Evolutionary conservation across 1,140 invertebrate genomes (phyloP).

Genomic region (Zelostemma sp.): DNA sequence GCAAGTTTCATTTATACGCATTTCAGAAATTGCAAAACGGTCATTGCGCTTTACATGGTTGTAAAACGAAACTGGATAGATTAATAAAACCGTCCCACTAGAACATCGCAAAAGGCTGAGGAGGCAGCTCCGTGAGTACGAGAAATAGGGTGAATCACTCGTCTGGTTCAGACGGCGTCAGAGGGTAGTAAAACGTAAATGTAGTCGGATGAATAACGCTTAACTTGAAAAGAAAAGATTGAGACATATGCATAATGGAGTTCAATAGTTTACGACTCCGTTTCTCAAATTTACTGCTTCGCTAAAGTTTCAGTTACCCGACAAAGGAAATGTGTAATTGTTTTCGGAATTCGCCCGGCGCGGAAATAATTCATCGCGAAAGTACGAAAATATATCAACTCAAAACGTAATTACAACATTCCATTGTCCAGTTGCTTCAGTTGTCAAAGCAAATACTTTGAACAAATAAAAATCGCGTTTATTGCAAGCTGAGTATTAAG

Average conservation of each 20-base stretch:
- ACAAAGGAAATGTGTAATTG: too few species aligned
- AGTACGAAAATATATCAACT: too few species aligned
- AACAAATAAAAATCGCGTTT: too few species aligned
- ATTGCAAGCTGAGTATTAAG: too few species aligned
- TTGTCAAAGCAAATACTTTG: too few species aligned
- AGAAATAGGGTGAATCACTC: slow-evolving; percentile 42
- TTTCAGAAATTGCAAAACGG: slow-evolving; percentile 27
- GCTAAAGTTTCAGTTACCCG: background rate
- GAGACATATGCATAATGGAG: slow-evolving; percentile 23
- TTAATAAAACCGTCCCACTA: slow-evolving; percentile 33
- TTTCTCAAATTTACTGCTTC: background rate
- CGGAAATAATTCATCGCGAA: too few species aligned
- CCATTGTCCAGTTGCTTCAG: too few species aligned
- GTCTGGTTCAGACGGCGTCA: slow-evolving; percentile 34
- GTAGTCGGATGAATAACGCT: slow-evolving; percentile 31
- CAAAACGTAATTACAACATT: too few species aligned
- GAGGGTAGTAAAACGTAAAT: slow-evolving; percentile 44
- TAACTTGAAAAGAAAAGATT: slow-evolving; percentile 23
- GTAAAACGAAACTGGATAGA: slow-evolving; percentile 33
- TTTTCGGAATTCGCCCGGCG: too few species aligned
- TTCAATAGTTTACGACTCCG: slow-evolving; percentile 3
- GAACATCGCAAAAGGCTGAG: slow-evolving; percentile 11
- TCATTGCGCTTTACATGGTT: slow-evolving; percentile 30
- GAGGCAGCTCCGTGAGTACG: slow-evolving; percentile 13
- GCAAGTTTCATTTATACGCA: slow-evolving; percentile 13